Base-by-base conservation (phyloP, 2,797 vertebrate species). In the Craterocephalus amniculus region DNA sequence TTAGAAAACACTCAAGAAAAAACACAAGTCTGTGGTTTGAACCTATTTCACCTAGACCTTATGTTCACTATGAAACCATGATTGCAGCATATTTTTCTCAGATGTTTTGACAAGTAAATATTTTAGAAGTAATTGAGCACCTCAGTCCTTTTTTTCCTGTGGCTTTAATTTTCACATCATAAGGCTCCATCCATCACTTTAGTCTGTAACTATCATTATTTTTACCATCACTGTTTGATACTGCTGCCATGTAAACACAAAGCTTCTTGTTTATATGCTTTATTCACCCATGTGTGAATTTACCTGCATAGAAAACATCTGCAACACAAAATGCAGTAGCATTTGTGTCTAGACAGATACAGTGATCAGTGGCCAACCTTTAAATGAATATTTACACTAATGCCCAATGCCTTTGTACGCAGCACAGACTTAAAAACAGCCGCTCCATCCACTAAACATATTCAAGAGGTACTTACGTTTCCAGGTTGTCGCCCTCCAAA, bases 401-500 rank as follows among this genome's bases (percentile, higher is more conserved):
- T 29, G 14, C 2, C 14, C 52, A 55, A 55, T 2, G 1, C 27
- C 31, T 11, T n/a, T 38, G 9, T 9, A 27, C 16, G 0, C 31
- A 24, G 26, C 24, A 10, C 7, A 13, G 22, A 54, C 51, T 22
- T 4, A 43, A 66, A 7, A 20, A 45, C n/a, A 1, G 45, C 27
- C 31, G 45, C 27, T 43, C 27, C 10, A 27, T 22, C 11, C 43
- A 6, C 6, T 22, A 35, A 3, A 56, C 0, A 40, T 12, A 34
- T 35, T 68, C 0, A 7, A 51, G 16, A 1, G 40, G 69, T 80
- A 94, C 98, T 97, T 91, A 99, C 98, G 96, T 97, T 80, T 99
- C 97, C 88, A 99, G 91, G 92, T 97, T 98, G 94, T 99, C 98
- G 18, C 97, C 97, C 92, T 99, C 98, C 29, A 99, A 90, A 26